Base-by-base conservation (phyloP, 2,113 vertebrate genomes). In the Clarias magur region DNA sequence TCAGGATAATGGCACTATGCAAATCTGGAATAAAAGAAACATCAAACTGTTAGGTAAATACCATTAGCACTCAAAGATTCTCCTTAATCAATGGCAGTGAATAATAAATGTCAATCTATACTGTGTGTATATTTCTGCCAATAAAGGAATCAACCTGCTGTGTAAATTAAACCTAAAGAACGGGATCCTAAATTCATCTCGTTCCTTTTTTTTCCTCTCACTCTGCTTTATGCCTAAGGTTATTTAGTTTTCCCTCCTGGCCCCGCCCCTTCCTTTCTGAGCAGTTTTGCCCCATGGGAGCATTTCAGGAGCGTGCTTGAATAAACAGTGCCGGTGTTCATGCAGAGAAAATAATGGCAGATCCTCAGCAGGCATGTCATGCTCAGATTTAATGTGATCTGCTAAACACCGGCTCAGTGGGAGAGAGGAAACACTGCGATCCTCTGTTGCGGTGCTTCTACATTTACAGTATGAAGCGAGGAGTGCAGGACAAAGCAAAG, bases 291-390 rank as follows among this genome's bases (percentile, higher is more conserved):
- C 78, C 11, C 56, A 2, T 80, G 78, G 56, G 78, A 75, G 68
- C 30, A 82, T 83, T 88, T 90, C 86, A 88, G 88, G 91, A 88
- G n/a, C 75, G 59, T 68, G 84, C 87, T 92, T 89, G 88, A 90
- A 93, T 93, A 94, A 93, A 93, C 90, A 89, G 79, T 78, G 62
- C 80, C 72, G 9, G 16, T 42, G 88, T 90, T 91, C 90, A 89
- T 15, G 76, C 87, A 17, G 88, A 81, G 88, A 91, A 90, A 91
- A 88, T 85, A 85, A 78, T 82, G 90, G 91, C 91, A 88, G 85
- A 89, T 88, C 63, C 63, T 80, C 84, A 65, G 57, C 73, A 88
- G 56, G 79, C 54, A 72, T 57, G 67, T 59, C 54, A 70, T 65
- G 84, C 75, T 87, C 16, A 88, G 63, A 30, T 25, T 80, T 91